Conservation (phyloP, 2,888 invertebrate species). For the Smittia aterrima region DNA sequence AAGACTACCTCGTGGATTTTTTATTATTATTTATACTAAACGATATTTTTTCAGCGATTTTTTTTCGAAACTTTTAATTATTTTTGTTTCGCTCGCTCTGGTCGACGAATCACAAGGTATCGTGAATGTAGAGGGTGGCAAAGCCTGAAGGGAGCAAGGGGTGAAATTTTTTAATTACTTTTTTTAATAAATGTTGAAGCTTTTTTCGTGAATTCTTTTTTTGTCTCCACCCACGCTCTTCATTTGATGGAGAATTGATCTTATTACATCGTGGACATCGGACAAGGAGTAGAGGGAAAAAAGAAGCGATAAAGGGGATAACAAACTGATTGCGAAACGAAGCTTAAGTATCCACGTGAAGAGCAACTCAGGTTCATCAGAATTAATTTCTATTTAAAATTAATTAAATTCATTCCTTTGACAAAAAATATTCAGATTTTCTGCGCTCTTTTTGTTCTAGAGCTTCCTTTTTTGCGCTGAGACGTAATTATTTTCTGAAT, state of each 20-base stretch:
- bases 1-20: not conserved
- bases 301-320: not conserved
- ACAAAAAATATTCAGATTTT: conserved; percentile 8
- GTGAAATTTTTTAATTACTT: conserved; percentile 1
- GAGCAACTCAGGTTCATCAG: conserved; percentile 16
- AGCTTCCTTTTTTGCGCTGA: conserved; percentile 1
- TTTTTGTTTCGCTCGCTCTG: conserved; percentile 1
- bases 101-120: not conserved
- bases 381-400: conserved; percentile 37
- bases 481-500: conserved; percentile 29
- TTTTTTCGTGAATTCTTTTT: not conserved
- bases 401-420: conserved; percentile 35
- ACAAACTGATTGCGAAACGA: conserved; percentile 10
- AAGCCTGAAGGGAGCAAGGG: not conserved
- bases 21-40: conserved; percentile 19
- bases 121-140: not conserved
- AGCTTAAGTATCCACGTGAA: not conserved
- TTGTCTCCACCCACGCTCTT: not conserved
- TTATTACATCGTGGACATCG: conserved; percentile 18
- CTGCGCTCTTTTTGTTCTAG: not conserved
- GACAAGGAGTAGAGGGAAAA: not conserved
- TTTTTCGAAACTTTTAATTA: conserved; percentile 27
- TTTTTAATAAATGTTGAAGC: conserved; percentile 31
- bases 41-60: conserved; percentile 14
- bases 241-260: conserved; percentile 32